Conservation (phyloP, 2,888 invertebrate genomes). For the Agapostemon virescens region DNA sequence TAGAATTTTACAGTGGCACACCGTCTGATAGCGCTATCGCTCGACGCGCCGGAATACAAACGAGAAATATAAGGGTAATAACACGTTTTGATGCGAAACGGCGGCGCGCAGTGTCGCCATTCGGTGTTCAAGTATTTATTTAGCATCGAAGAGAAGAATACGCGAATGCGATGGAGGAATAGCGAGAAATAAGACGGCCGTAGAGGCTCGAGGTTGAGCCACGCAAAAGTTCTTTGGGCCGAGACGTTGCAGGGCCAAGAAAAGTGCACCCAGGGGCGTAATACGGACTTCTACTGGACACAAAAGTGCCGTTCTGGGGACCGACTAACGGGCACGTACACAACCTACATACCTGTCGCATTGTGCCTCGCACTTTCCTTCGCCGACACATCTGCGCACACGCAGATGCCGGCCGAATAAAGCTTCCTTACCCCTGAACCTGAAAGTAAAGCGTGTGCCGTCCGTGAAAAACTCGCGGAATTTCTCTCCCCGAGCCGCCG, state of each 20-base stretch:
- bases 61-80: constrained; percentile 45
- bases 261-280: constrained; percentile 73
- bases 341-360: constrained; percentile 44
- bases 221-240: constrained; percentile 59
- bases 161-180: background rate
- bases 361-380: constrained; percentile 30
- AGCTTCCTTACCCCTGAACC: constrained; percentile 25
- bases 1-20: background rate
- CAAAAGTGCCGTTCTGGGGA: constrained; percentile 74
- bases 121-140: constrained; percentile 71
- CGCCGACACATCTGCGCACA: background rate
- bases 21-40: background rate
- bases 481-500: background rate
- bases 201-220: constrained; percentile 6
- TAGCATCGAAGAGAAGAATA: constrained; percentile 56
- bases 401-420: background rate
- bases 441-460: constrained; percentile 23
- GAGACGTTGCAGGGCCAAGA: constrained; percentile 60
- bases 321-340: constrained; percentile 62
- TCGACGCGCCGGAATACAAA: background rate
- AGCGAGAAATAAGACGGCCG: constrained; percentile 16
- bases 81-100: constrained; percentile 42
- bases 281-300: constrained; percentile 71
- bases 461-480: background rate
- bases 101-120: constrained; percentile 22